phyloP scores from a whole-genome alignment of 2,888 invertebrate species.

The Philereme transversata region DNA sequence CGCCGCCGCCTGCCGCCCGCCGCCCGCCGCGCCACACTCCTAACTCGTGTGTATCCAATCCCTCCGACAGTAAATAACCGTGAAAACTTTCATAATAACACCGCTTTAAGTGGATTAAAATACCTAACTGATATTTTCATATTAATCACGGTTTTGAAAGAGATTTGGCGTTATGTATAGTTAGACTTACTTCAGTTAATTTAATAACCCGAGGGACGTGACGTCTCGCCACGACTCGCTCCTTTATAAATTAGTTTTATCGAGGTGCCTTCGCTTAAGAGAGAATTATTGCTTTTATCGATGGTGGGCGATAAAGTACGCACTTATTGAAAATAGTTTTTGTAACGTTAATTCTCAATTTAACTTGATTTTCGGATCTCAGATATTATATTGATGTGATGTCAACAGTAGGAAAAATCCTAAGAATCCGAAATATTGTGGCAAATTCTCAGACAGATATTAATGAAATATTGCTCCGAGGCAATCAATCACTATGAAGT shows the following conservation, averaged over 20 bases:
- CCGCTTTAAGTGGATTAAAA: constrained; percentile 73
- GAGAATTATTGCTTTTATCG: constrained; percentile 60
- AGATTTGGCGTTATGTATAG: constrained; percentile 49
- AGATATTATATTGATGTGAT: constrained; percentile 1
- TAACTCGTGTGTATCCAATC: constrained; percentile 22
- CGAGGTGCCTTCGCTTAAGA: constrained; percentile 58
- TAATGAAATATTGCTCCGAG: constrained; percentile 72
- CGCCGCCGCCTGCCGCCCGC: constrained; percentile 29
- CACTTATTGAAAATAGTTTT: constrained; percentile 17
- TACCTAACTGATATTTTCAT: constrained; percentile 63
- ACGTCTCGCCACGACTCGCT: constrained; percentile 58
- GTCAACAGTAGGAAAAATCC: constrained; percentile 45
- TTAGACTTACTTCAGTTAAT: constrained; percentile 50
- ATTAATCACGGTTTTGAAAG: constrained; percentile 66
- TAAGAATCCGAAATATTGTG: constrained; percentile 48
- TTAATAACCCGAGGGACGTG: constrained; percentile 70
- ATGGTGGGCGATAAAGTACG: constrained; percentile 44
- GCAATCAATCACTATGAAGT: constrained; percentile 73
- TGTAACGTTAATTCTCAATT: not conserved
- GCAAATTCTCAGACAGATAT: constrained; percentile 76
- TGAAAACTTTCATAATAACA: constrained; percentile 73
- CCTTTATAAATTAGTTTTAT: constrained; percentile 72
- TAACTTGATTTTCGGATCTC: not conserved
- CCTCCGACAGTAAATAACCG: constrained; percentile 64
- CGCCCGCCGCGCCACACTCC: constrained; percentile 32